These are phyloP conservation scores for Auanema sp. DNA, from an alignment of 2,888 invertebrate genomes.

Conservation along the genomic window DNA sequence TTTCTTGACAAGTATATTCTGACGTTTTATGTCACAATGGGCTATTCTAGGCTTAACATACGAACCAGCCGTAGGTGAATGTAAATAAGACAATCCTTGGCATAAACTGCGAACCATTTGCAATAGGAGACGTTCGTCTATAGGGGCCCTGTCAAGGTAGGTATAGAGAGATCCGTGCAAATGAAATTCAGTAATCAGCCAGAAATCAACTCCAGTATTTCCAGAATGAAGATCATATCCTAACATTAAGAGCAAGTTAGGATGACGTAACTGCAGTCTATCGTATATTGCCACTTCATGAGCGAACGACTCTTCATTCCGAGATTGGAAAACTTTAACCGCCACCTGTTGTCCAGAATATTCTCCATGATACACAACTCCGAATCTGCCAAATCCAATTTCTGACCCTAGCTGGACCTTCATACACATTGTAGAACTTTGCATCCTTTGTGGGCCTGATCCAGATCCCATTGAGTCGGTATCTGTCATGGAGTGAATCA, in stretches of 20 bases:
- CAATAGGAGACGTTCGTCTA: neutral
- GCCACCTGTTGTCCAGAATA: slow-evolving; percentile 16
- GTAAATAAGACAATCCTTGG: neutral
- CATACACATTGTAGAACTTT: too few species aligned
- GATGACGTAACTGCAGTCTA: slow-evolving; percentile 7
- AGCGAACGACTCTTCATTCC: slow-evolving; percentile 11
- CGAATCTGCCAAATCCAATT: too few species aligned
- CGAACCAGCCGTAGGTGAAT: neutral
- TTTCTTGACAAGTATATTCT: neutral
- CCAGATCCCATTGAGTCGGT: too few species aligned
- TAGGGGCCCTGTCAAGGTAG: neutral
- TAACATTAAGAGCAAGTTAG: slow-evolving; percentile 13
- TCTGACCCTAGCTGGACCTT: too few species aligned
- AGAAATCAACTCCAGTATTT: neutral
- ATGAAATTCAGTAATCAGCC: neutral
- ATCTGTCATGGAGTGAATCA: too few species aligned
- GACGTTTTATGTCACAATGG: neutral
- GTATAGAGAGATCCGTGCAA: neutral
- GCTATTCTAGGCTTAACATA: neutral
- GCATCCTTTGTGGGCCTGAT: too few species aligned
- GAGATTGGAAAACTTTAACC: slow-evolving; percentile 7
- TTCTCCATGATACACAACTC: neutral
- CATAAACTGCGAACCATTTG: neutral
- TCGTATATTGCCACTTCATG: slow-evolving; percentile 13
- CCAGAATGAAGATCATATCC: slow-evolving; percentile 10